phyloP scores from a whole-genome alignment of 2,113 vertebrate genomes.

The Loxodonta africana region DNA sequence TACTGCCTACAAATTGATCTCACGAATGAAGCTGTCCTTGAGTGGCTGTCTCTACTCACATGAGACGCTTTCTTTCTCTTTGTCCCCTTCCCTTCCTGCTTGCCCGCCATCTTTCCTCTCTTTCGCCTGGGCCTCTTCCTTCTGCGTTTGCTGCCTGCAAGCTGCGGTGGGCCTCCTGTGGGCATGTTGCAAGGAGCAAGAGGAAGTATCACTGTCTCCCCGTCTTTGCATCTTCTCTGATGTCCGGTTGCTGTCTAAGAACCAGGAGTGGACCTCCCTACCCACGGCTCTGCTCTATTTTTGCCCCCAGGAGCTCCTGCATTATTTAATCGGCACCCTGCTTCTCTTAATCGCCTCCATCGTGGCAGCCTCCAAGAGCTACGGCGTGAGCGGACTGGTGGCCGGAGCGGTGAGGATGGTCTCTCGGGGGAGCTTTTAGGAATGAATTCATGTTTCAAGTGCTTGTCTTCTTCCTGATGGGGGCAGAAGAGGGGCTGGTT shows the following conservation, averaged over 20 bases:
- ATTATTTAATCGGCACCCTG: constrained; percentile 93
- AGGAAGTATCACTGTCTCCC: fast-evolving
- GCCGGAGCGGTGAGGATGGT: constrained; percentile 91
- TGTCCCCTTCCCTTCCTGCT: neutral
- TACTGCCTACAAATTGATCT: neutral
- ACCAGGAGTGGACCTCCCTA: neutral
- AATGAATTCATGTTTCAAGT: neutral
- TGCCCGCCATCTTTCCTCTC: neutral
- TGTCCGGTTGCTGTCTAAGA: neutral
- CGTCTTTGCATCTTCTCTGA: neutral
- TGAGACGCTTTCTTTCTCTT: neutral
- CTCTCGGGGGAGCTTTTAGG: no score
- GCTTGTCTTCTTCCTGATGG: neutral
- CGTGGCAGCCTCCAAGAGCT: constrained; percentile 89
- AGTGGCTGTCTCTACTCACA: fast-evolving
- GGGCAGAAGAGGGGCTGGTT: neutral
- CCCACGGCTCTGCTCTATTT: constrained; percentile 68
- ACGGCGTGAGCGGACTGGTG: constrained; percentile 87
- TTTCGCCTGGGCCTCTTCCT: neutral
- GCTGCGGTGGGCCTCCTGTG: neutral
- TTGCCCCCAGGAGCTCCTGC: constrained; percentile 94
- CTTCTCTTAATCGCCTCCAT: constrained; percentile 95
- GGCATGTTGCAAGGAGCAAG: neutral
- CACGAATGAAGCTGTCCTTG: neutral
- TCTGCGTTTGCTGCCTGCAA: fast-evolving